Evolutionary conservation across 1,140 invertebrate genomes (phyloP).

Genomic region (Asobara japonica): DNA sequence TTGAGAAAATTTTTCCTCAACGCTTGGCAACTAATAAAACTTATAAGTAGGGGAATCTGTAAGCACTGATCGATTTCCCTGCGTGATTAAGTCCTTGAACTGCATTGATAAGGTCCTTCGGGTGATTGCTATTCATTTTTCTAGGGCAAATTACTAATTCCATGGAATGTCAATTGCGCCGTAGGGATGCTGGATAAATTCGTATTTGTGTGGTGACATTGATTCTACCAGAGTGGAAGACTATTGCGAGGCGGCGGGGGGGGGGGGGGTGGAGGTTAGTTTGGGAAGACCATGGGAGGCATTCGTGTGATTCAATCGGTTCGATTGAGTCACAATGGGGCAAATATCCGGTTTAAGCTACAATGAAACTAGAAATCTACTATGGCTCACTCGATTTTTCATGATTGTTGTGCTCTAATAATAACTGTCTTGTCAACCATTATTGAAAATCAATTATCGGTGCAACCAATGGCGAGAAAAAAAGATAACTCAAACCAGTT

Average conservation of each 20-base stretch:
- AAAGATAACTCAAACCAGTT: too few relatives aligned
- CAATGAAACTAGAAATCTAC: slow-evolving; percentile 27
- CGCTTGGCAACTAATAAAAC: too few relatives aligned
- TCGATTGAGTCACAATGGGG: slow-evolving; percentile 46
- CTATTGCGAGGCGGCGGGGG: too few relatives aligned
- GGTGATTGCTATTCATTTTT: not conserved
- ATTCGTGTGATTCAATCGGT: slow-evolving; percentile 43
- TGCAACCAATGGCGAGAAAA: too few relatives aligned
- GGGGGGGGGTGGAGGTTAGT: too few relatives aligned
- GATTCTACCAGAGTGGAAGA: not conserved
- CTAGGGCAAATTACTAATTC: not conserved
- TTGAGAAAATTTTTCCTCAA: too few relatives aligned
- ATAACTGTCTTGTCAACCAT: not conserved
- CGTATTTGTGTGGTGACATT: slow-evolving; percentile 1
- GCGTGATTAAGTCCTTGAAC: not conserved
- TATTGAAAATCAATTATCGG: not conserved
- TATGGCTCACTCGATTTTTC: not conserved
- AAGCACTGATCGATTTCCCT: too few relatives aligned
- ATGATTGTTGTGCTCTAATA: not conserved
- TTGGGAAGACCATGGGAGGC: not conserved
- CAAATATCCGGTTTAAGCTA: slow-evolving; percentile 35
- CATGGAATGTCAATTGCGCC: not conserved
- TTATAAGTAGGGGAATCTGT: too few relatives aligned
- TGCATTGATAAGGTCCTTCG: not conserved
- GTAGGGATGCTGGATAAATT: not conserved